Percentiles rank a stretch among this genome's conserved stretches.
These are phyloP conservation scores for Pantelozetes paolii DNA, from an alignment of 2,888 invertebrate species.

Conservation along the genomic window DNA sequence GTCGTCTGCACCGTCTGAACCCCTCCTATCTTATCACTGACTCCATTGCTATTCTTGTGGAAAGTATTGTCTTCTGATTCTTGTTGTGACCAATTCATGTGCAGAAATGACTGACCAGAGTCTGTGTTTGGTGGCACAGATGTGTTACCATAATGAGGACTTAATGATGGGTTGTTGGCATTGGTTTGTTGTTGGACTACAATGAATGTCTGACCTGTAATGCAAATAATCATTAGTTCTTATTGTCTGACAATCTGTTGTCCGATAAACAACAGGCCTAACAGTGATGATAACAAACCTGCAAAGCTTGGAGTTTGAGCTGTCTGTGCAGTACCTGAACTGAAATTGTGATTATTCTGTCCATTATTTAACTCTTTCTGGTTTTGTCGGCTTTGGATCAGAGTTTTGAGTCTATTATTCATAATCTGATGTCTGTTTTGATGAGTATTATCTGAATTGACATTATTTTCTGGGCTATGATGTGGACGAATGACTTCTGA, in stretches of 20 bases:
- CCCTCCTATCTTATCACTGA: conserved; percentile 12
- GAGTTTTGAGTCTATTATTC: conserved; percentile 47
- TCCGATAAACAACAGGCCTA: background rate
- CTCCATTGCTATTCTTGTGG: conserved; percentile 29
- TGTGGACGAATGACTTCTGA: conserved; percentile 16
- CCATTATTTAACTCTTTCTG: conserved; percentile 44
- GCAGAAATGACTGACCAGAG: conserved; percentile 18
- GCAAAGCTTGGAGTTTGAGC: conserved; percentile 27
- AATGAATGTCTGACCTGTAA: conserved; percentile 22
- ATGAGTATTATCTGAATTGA: conserved; percentile 31
- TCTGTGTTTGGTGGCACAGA: conserved; percentile 25
- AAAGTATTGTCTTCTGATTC: background rate
- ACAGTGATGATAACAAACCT: conserved; percentile 25
- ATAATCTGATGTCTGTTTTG: conserved; percentile 47
- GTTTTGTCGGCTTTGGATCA: conserved; percentile 48
- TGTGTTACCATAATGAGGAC: conserved; percentile 27
- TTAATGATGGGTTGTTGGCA: conserved; percentile 30
- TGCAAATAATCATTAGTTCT: background rate
- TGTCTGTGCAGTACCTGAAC: conserved; percentile 31
- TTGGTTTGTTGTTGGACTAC: conserved; percentile 36
- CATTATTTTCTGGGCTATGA: conserved; percentile 22
- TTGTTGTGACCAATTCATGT: conserved; percentile 28
- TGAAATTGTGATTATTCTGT: conserved; percentile 23
- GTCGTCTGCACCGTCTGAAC: background rate
- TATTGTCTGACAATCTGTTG: too few species aligned